Base-by-base conservation (phyloP, 2,888 invertebrate genomes). In the Dysmachus trigonus region DNA sequence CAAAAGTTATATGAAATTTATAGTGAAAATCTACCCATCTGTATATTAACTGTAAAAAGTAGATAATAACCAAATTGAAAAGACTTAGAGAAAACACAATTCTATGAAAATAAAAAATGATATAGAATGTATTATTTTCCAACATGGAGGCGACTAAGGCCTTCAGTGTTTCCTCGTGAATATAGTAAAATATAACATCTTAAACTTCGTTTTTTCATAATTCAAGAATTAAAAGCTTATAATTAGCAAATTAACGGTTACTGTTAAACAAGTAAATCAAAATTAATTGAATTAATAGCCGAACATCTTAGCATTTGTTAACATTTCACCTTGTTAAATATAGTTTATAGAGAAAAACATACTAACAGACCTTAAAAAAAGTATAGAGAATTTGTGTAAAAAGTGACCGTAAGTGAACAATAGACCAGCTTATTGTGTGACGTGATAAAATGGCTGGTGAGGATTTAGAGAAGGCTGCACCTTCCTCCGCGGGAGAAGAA, bases 371-470 rank as follows among this genome's bases (percentile, higher is more conserved):
- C 18, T 27, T 10, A 27, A 51, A n/a, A 51, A n/a, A 22, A 62
- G n/a, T 62, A 62, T 27, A 62, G 62, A 62, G 10, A 22, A 62
- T 27, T 62, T 18, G 62, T 62, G 62, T 62, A 2, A 62, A 62
- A 27, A 22, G 62, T 27, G 62, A 62, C 27, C 62, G 13, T 0
- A 27, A 62, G 62, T 62, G 27, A 6, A 62, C 8, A 27, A 8
- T 62, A 22, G 22, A 47, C 47, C n/a, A 47, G 62, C 0, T 41
- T 22, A 22, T 62, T 62, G 62, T 62, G 62, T 8, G 30, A 51
- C 10, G 47, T 13, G 51, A 6, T 79, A 30, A 79, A 51, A 79
- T 79, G 79, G 79, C 79, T 79, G 79, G 79, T 47, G 79, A 79
- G 47, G 79, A 79, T 31, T 13, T 79, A 31, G 79, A 79, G 30